These are phyloP conservation scores for Cheilosia scutellata DNA, from an alignment of 2,888 invertebrate genomes.

Conservation along the genomic window DNA sequence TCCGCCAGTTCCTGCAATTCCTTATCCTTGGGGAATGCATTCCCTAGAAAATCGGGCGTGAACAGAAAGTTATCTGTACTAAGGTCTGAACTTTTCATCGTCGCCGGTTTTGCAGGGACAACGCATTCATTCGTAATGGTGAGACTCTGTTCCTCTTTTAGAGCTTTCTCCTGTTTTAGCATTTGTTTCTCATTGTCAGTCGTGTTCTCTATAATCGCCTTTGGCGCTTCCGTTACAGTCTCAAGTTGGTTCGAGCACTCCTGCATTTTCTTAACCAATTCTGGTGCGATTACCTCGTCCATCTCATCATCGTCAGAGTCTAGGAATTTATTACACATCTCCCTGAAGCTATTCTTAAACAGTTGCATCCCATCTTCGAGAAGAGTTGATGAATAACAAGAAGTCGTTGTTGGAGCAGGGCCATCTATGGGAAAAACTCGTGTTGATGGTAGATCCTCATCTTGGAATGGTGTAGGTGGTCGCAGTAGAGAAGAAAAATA, in stretches of 20 bases:
- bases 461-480: background rate
- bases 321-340: constrained; percentile 55
- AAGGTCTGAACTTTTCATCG: constrained; percentile 5
- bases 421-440: constrained; percentile 53
- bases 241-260: background rate
- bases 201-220: background rate
- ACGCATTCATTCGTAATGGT: background rate
- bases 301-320: constrained; percentile 72
- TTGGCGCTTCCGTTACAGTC: background rate
- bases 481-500: background rate
- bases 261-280: constrained; percentile 48
- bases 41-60: constrained; percentile 55
- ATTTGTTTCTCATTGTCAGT: background rate
- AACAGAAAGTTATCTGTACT: constrained; percentile 45
- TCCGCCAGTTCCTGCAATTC: constrained; percentile 45
- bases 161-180: background rate
- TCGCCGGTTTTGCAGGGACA: background rate
- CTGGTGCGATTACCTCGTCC: constrained; percentile 58
- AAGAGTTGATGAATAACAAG: constrained; percentile 48
- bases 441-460: constrained; percentile 61
- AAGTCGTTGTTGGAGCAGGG: background rate
- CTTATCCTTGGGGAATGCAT: constrained; percentile 36
- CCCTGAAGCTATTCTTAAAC: constrained; percentile 48
- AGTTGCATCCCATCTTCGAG: constrained; percentile 26
- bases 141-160: background rate